Percentiles rank a stretch among this genome's conserved stretches.
Conservation (phyloP, 2,888 invertebrate genomes). For the Chalcis sispes region DNA sequence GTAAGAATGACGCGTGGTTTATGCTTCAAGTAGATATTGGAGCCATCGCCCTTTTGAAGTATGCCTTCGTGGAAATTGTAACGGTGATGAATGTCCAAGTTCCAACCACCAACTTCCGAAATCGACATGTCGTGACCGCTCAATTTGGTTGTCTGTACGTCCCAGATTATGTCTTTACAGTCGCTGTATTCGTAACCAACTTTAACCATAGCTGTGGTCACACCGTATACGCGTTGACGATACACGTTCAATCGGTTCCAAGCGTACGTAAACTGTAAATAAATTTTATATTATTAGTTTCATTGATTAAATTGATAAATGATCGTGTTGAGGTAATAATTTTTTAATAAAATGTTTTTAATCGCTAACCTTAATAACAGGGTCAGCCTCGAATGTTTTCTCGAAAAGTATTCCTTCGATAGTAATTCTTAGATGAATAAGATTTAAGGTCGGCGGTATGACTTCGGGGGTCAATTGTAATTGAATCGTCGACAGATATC, state of each 20-base stretch:
- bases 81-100: constrained; percentile 97
- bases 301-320: background rate
- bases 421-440: constrained; percentile 94
- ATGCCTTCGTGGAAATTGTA: constrained; percentile 99
- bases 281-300: background rate
- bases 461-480: constrained; percentile 91
- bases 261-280: constrained; percentile 87
- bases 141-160: constrained; percentile 94
- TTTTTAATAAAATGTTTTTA: background rate
- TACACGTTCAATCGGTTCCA: constrained; percentile 99
- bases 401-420: constrained; percentile 96
- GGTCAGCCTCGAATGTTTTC: constrained; percentile 96
- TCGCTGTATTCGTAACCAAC: constrained; percentile 97
- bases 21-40: constrained; percentile 95
- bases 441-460: constrained; percentile 87
- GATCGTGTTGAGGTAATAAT: too few species aligned
- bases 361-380: constrained; percentile 87
- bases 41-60: constrained; percentile 97
- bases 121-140: constrained; percentile 98
- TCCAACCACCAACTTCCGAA: constrained; percentile 98
- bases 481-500: constrained; percentile 94
- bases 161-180: constrained; percentile 96
- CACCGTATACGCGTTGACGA: constrained; percentile 96
- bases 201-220: constrained; percentile 94
- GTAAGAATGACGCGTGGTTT: constrained; percentile 94